These are phyloP conservation scores for Manis javanica DNA, from an alignment of 2,797 vertebrate species.

Conservation along the genomic window DNA sequence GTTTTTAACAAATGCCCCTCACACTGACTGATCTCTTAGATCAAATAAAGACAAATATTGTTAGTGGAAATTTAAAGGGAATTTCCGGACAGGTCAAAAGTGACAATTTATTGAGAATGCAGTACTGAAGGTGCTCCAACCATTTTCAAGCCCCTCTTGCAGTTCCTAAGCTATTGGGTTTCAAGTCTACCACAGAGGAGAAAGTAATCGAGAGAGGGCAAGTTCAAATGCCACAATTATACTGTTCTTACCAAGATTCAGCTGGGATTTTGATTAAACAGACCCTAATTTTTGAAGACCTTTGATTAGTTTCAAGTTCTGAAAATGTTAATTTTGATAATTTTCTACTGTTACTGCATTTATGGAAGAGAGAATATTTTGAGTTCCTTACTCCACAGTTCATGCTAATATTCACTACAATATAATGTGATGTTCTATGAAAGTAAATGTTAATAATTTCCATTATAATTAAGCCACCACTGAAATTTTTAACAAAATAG, in stretches of 20 bases:
- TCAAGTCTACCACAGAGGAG: not conserved
- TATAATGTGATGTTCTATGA: not conserved
- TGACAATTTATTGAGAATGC: not conserved
- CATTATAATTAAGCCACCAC: not conserved
- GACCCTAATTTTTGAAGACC: not conserved
- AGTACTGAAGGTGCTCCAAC: not conserved
- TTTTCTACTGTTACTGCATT: not conserved
- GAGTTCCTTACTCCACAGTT: not conserved
- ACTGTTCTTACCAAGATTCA: not conserved
- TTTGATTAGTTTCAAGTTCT: not conserved
- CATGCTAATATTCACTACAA: not conserved
- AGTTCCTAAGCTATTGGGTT: not conserved
- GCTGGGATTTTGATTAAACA: not conserved
- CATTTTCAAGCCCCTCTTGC: not conserved
- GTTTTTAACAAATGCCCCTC: not conserved
- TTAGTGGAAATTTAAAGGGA: not conserved
- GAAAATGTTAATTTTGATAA: not conserved
- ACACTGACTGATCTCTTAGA: not conserved
- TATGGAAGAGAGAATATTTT: not conserved
- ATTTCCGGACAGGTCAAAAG: not conserved
- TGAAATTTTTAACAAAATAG: not conserved
- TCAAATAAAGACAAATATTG: not conserved
- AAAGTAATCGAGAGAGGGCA: not conserved
- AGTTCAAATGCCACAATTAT: not conserved
- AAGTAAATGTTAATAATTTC: slow-evolving; percentile 30